These are phyloP conservation scores for Gobiocypris rarus DNA, from an alignment of 2,113 vertebrate genomes.

Conservation along the genomic window DNA sequence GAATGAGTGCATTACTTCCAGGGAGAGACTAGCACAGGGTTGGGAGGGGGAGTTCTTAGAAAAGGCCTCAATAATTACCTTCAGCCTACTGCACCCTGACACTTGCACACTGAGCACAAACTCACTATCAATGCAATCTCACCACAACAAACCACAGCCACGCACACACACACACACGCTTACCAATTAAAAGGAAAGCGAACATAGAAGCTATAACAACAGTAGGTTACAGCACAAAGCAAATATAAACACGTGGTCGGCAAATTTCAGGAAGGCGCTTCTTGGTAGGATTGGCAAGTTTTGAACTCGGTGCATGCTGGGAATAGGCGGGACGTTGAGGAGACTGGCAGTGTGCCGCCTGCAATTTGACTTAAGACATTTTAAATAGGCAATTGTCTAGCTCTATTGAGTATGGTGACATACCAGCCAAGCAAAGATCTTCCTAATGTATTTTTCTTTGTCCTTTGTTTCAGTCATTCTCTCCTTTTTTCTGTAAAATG, in stretches of 20 bases:
- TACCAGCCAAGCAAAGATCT: neutral
- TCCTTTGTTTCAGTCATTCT: slow-evolving; percentile 58
- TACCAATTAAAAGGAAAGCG: slow-evolving; percentile 27
- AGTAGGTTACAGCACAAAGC: neutral
- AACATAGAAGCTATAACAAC: neutral
- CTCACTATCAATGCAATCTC: slow-evolving; percentile 47
- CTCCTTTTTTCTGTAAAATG: slow-evolving; percentile 67
- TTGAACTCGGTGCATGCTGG: slow-evolving; percentile 15
- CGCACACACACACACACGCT: slow-evolving; percentile 26
- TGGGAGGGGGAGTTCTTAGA: slow-evolving; percentile 79
- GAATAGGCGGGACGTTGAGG: neutral
- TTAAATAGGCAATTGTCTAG: neutral
- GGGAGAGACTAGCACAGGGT: slow-evolving; percentile 71
- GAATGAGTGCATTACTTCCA: slow-evolving; percentile 77
- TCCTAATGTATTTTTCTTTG: neutral
- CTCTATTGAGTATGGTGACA: neutral
- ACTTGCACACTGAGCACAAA: slow-evolving; percentile 58
- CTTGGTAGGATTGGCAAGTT: slow-evolving; percentile 19
- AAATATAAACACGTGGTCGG: neutral
- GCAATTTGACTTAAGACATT: slow-evolving; percentile 11
- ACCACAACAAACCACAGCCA: slow-evolving; percentile 52
- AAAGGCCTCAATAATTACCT: slow-evolving; percentile 82
- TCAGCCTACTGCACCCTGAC: slow-evolving; percentile 75
- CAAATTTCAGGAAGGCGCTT: neutral
- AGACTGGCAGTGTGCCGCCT: neutral